Evolutionary conservation across 1,140 invertebrate species (phyloP).

Genomic region (Drosophila sp.): DNA sequence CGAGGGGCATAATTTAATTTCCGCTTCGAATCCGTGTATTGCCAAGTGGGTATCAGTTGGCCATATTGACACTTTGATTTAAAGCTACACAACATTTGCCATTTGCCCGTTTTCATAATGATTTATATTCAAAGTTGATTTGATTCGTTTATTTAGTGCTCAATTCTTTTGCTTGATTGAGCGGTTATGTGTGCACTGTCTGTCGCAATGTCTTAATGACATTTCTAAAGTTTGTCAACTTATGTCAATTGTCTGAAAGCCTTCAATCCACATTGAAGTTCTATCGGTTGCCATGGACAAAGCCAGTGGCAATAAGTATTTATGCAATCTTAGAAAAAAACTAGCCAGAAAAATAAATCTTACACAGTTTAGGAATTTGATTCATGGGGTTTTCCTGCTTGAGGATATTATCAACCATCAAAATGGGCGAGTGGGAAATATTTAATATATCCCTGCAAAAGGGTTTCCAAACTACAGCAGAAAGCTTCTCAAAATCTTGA

Average conservation of each 20-base stretch:
- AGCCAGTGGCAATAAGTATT: neutral
- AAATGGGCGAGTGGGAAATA: too few relatives aligned
- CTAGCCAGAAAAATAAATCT: neutral
- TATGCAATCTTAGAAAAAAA: neutral
- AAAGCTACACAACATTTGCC: conserved; percentile 70
- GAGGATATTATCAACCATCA: too few relatives aligned
- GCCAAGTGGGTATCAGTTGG: conserved; percentile 71
- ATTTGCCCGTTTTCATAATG: conserved; percentile 71
- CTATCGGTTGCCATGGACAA: conserved; percentile 11
- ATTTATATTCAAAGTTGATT: conserved; percentile 74
- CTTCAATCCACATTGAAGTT: conserved; percentile 45
- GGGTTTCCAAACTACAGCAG: too few relatives aligned
- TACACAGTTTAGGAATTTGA: neutral
- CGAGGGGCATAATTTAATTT: conserved; percentile 75
- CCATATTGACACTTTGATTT: conserved; percentile 79
- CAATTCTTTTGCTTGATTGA: conserved; percentile 46
- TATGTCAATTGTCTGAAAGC: conserved; percentile 69
- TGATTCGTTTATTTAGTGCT: conserved; percentile 61
- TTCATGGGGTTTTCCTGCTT: neutral
- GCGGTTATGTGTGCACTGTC: conserved; percentile 40
- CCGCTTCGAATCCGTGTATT: conserved; percentile 46
- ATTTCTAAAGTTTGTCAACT: conserved; percentile 71
- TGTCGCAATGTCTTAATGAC: conserved; percentile 1
- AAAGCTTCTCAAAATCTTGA: too few relatives aligned
- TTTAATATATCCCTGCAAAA: too few relatives aligned